Evolutionary conservation across 1,140 invertebrate species (phyloP), one percentile per base, ranked within the genome.

Genomic region (Brevipalpus yothersi): DNA sequence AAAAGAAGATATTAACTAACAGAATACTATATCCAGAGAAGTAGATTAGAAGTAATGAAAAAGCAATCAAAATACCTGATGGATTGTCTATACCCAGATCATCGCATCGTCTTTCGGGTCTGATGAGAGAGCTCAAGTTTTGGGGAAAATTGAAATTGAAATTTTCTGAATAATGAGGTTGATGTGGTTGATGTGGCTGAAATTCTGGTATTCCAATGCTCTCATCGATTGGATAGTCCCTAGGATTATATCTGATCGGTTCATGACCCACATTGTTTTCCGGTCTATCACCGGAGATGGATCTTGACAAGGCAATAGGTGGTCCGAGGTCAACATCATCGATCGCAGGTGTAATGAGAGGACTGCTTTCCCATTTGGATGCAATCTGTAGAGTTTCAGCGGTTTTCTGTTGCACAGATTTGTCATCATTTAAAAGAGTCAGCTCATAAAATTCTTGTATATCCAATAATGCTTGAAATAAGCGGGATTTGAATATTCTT

Each of bases 401-500:
- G 8, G 59, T 60, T 49, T 60, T 60, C 39, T 53, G 51, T 58
- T 60, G 49, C 17, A 55, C 55, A 43, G 40, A 13, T 49, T 95
- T 94, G 53, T 80, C 85, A 70, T 95, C 90, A 75, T 95, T 90
- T 67, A 95, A 77, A 61, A 96, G 77, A 54, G 91, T 94, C 64
- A 92, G 77, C 76, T 97, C 91, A 75, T 95, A 97, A 74, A 96
- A 95, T 73, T 96, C 91, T 79, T 96, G 91, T 68, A 96, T 95
- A 79, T 97, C 92, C 73, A 97, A 76, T 64, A 96, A 75, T 62
- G 92, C 90, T 74, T 95, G 91, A 76, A 97, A 96, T 58, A 97
- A 80, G 64, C 88, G 77, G 64, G 87, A 93, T 73, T 96, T 96
- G 78, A 96, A 96, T 72, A 95, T 94, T 61, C 86, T 78, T 68